Evolutionary conservation across 2,113 vertebrate species (phyloP).

Genomic region (Hydrochoerus hydrochaeris): DNA sequence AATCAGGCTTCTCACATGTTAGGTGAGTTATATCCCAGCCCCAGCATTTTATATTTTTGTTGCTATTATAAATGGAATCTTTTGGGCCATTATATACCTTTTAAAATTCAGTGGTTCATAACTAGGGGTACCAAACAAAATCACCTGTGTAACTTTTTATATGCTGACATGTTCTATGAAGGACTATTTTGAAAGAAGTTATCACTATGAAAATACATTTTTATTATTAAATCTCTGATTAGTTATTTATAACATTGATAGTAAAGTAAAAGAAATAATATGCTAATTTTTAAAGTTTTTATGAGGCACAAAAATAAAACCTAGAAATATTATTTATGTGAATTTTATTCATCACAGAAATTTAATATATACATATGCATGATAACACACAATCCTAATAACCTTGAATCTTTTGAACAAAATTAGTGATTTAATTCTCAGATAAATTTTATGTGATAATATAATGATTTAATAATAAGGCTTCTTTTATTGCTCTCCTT

Average conservation of each 20-base stretch:
- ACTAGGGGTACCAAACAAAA: constrained; percentile 42
- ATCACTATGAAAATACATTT: constrained; percentile 49
- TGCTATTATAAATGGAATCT: constrained; percentile 46
- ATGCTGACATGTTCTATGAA: not conserved
- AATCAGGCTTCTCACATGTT: not conserved
- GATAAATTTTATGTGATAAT: constrained; percentile 56
- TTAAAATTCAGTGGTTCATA: constrained; percentile 50
- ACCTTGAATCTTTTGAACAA: constrained; percentile 49
- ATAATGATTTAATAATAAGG: constrained; percentile 1
- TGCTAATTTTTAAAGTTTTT: constrained; percentile 49
- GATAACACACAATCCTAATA: constrained; percentile 40
- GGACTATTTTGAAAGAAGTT: constrained; percentile 46
- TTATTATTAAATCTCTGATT: constrained; percentile 60
- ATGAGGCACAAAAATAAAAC: constrained; percentile 55
- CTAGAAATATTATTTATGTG: constrained; percentile 56
- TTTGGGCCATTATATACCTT: not conserved
- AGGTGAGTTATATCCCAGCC: not conserved
- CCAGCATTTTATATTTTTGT: constrained; percentile 29
- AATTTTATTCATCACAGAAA: constrained; percentile 59
- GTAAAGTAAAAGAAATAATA: constrained; percentile 38
- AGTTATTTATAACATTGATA: constrained; percentile 64
- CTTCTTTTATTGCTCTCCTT: constrained; percentile 36
- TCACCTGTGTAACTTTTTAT: constrained; percentile 12
- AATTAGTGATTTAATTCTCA: constrained; percentile 24
- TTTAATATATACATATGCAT: constrained; percentile 59